Evolutionary conservation across 1,140 invertebrate species (phyloP).

Genomic region (Plodia interpunctella): DNA sequence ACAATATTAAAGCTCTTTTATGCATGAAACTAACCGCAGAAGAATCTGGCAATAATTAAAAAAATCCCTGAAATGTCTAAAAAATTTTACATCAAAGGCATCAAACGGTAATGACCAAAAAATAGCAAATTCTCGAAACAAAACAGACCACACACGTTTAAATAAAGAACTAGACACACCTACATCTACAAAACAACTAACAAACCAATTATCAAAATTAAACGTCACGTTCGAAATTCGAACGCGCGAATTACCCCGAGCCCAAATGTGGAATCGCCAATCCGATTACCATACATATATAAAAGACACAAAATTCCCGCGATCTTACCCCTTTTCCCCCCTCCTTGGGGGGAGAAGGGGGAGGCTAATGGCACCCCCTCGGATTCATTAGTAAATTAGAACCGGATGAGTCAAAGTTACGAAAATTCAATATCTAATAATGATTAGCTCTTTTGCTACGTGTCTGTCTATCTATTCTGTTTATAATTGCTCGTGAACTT

Average conservation of each 20-base stretch:
- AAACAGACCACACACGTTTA: background rate
- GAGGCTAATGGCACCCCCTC: slow-evolving; percentile 67
- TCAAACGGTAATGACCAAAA: too few species aligned
- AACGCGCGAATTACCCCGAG: slow-evolving; percentile 48
- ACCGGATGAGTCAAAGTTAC: slow-evolving; percentile 76
- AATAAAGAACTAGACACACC: background rate
- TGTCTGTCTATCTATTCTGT: slow-evolving; percentile 59
- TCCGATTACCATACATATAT: slow-evolving; percentile 73
- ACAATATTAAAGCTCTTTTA: too few species aligned
- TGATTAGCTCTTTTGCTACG: slow-evolving; percentile 70
- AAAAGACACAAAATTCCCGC: slow-evolving; percentile 70
- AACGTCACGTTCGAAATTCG: slow-evolving; percentile 40
- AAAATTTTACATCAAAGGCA: too few species aligned
- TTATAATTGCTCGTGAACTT: slow-evolving; percentile 21
- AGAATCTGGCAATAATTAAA: too few species aligned
- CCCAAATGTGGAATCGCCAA: slow-evolving; percentile 71
- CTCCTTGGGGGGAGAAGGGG: slow-evolving; percentile 26
- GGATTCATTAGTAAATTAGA: slow-evolving; percentile 78
- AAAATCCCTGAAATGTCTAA: background rate
- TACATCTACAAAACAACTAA: slow-evolving; percentile 23
- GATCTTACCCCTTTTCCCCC: slow-evolving; percentile 60
- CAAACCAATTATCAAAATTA: slow-evolving; percentile 46
- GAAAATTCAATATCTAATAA: slow-evolving; percentile 78
- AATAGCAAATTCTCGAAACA: too few species aligned
- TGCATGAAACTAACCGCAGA: too few species aligned